These are phyloP conservation scores for Agelas oroides DNA, from an alignment of 37 sponge, comb jelly and placozoan species.

Conservation along the genomic window DNA sequence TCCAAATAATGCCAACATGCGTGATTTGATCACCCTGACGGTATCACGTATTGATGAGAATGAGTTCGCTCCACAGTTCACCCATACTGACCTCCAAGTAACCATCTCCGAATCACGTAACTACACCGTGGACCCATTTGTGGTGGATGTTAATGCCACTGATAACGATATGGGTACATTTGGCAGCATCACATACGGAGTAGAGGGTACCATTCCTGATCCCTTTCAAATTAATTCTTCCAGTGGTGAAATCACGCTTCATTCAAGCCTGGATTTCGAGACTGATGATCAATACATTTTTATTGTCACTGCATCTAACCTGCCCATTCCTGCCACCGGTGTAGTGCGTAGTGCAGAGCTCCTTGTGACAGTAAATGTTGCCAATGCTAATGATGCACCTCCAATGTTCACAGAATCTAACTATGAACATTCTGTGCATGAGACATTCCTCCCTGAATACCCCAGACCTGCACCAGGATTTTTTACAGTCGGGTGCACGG, in stretches of 20 bases:
- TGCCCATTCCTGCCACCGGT: background rate
- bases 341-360: background rate
- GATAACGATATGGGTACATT: conserved; percentile 45
- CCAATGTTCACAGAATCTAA: conserved; percentile 18
- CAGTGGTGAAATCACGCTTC: conserved; percentile 52
- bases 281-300: background rate
- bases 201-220: background rate
- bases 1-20: background rate
- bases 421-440: conserved; percentile 20
- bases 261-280: conserved; percentile 33
- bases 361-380: conserved; percentile 27
- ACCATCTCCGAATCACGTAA: background rate
- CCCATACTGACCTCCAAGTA: background rate
- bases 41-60: conserved; percentile 4
- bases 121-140: background rate
- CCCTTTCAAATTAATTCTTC: conserved; percentile 7
- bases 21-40: background rate
- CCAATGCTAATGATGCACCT: conserved; percentile 26
- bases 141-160: conserved; percentile 57
- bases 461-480: conserved; percentile 49
- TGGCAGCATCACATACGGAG: conserved; percentile 23
- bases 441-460: background rate
- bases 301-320: conserved; percentile 30
- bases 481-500: conserved; percentile 47
- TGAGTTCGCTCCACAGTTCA: conserved; percentile 41